A percentile compares a stretch with the other conserved stretches of the same genome.
These are phyloP conservation scores for Musca domestica DNA, from an alignment of 1,140 invertebrate genomes.

Conservation along the genomic window DNA sequence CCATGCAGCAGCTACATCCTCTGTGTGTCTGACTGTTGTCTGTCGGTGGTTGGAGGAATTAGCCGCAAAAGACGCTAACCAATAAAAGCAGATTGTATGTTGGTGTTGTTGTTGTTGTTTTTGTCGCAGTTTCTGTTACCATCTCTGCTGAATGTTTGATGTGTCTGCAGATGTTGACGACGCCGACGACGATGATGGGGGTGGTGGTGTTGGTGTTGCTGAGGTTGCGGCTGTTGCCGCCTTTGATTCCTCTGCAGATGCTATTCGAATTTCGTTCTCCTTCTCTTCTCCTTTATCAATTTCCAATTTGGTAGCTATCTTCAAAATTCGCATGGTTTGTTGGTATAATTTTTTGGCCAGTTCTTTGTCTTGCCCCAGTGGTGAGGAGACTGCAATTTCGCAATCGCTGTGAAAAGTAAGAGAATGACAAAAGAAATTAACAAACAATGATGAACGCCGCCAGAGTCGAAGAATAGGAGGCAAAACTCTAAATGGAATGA, in stretches of 20 bases:
- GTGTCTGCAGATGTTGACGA: not conserved
- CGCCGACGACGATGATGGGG: not conserved
- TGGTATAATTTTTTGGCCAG: constrained; percentile 60
- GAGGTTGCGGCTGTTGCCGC: not conserved
- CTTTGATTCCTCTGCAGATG: not conserved
- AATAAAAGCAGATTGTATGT: too few relatives aligned
- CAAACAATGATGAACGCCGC: not conserved
- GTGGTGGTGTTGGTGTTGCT: not conserved
- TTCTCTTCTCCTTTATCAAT: constrained; percentile 41
- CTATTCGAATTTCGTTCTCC: not conserved
- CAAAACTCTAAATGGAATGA: not conserved
- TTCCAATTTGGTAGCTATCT: constrained; percentile 46
- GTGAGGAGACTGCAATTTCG: constrained; percentile 55
- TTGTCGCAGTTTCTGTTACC: not conserved
- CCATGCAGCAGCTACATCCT: too few relatives aligned
- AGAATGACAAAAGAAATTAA: constrained; percentile 14
- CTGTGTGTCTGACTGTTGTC: too few relatives aligned
- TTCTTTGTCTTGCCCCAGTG: constrained; percentile 56
- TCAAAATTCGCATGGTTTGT: constrained; percentile 48
- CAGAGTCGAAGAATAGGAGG: constrained; percentile 1
- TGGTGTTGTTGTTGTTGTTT: not conserved
- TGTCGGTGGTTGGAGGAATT: too few relatives aligned
- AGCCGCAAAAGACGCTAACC: too few relatives aligned
- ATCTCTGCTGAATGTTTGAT: not conserved
- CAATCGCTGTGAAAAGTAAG: constrained; percentile 57